These are phyloP conservation scores for Trissolcus brochymenae DNA, from an alignment of 2,888 invertebrate species.

Conservation along the genomic window DNA sequence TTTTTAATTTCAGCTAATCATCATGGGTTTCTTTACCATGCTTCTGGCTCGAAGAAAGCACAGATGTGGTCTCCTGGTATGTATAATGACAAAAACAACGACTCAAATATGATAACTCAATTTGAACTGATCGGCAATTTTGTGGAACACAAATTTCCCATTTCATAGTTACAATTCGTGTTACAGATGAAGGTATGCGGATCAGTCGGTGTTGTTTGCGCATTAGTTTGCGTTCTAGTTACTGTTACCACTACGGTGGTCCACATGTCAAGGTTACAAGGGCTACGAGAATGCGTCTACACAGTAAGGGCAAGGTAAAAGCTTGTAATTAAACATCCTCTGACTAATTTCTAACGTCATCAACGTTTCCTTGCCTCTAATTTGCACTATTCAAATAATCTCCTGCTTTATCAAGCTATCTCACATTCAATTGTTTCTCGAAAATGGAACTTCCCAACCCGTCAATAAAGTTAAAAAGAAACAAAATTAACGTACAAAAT, in stretches of 20 bases:
- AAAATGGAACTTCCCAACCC: no score
- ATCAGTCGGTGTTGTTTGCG: constrained; percentile 90
- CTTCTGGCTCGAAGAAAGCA: constrained; percentile 89
- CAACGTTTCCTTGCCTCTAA: neutral
- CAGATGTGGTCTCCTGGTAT: constrained; percentile 92
- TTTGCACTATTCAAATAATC: neutral
- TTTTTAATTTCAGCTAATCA: constrained; percentile 81
- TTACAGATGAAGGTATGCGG: constrained; percentile 92
- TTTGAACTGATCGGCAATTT: neutral
- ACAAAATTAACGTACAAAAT: neutral
- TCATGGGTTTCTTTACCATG: constrained; percentile 92
- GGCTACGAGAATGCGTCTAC: constrained; percentile 90
- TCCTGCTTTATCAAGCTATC: no score
- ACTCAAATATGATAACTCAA: neutral
- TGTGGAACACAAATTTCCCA: neutral
- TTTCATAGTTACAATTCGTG: constrained; percentile 32
- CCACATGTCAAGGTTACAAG: constrained; percentile 91
- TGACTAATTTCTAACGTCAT: neutral
- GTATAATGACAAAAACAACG: constrained; percentile 64
- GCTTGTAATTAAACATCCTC: constrained; percentile 2
- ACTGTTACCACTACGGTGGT: constrained; percentile 94
- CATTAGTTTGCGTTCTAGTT: constrained; percentile 90
- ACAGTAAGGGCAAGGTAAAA: constrained; percentile 77
- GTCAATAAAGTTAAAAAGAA: constrained; percentile 2
- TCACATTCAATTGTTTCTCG: no score